Percentiles rank a stretch among this genome's conserved stretches.
phyloP scores from a whole-genome alignment of 2,797 vertebrate species.

The Microctenopoma stevenorrisi region DNA sequence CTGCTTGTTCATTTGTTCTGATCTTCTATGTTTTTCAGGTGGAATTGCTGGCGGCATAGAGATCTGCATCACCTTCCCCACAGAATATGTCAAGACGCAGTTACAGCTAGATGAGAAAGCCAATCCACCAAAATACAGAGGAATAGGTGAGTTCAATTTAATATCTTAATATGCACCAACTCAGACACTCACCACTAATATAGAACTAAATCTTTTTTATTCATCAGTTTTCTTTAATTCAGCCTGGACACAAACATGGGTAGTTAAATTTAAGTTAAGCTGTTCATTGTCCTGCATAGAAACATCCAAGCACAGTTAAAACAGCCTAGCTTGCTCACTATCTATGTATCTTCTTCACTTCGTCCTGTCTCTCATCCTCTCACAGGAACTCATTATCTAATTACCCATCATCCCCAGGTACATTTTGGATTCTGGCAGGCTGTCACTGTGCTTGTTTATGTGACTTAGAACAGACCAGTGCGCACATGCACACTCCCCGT shows the following conservation, averaged over 20 bases:
- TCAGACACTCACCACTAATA: not conserved
- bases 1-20: not conserved
- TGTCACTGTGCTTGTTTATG: conserved; percentile 72
- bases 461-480: conserved; percentile 64
- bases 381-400: conserved; percentile 75
- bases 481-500: conserved; percentile 43
- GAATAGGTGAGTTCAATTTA: conserved; percentile 83
- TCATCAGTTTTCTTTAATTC: not conserved
- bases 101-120: conserved; percentile 93
- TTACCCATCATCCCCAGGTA: conserved; percentile 72
- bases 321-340: not conserved
- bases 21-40: conserved; percentile 78
- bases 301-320: too few relatives aligned
- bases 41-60: conserved; percentile 96
- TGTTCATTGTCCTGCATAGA: too few relatives aligned
- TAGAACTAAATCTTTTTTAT: not conserved
- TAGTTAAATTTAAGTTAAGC: too few relatives aligned
- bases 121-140: conserved; percentile 91
- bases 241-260: not conserved
- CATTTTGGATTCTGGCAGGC: conserved; percentile 75
- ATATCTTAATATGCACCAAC: not conserved
- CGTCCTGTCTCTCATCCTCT: conserved; percentile 32
- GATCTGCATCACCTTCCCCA: conserved; percentile 98
- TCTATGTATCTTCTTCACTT: conserved; percentile 19
- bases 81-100: conserved; percentile 96